Evolutionary conservation across 2,888 invertebrate species (phyloP), one percentile per base, ranked within the genome.

Genomic region (Coelopa pilipes): DNA sequence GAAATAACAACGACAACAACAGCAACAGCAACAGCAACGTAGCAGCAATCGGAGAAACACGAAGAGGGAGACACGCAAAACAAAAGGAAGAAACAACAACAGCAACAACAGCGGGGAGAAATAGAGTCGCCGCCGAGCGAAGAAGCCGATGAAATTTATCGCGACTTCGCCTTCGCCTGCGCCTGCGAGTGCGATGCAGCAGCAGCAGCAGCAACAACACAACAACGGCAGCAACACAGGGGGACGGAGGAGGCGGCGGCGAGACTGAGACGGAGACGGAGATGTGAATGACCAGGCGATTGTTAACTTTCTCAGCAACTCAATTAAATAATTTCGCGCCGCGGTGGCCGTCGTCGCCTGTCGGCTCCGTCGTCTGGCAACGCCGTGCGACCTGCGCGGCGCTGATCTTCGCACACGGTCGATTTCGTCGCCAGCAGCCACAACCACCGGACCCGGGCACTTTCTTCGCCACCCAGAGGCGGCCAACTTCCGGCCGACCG

Each of bases 281-380:
- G 9, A 62, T 59, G 62, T 62, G 62, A 62, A 62, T 62, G 62
- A 62, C 62, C 62, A 62, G 62, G 24, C 62, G 45, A 62, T 62
- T 62, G 62, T 62, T 62, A 62, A 62, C 62, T 62, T 62, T 62
- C 62, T 24, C 66, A 66, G 24, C 66, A 50, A 66, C 50, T 69
- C 59, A 69, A 69, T 69, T 57, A 69, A 69, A 69, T 57, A 59
- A 69, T 69, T 57, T 69, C 47, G 57, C 57, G 10, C 57, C 62
- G 62, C 24, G 12, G 34, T 62, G 62, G 34, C 34, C 34, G 34
- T 7, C 62, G 34, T n/a, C 24, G 62, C 62, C 21, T n/a, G 57
- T 15, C n/a, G 62, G 34, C 15, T 34, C 15, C 13, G 62, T 62
- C 62, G 34, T 13, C 45, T 53, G 53, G 53, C 53, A 53, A n/a